Evolutionary conservation across 1,140 invertebrate genomes (phyloP).

Genomic region (Saccostrea cuccullata): DNA sequence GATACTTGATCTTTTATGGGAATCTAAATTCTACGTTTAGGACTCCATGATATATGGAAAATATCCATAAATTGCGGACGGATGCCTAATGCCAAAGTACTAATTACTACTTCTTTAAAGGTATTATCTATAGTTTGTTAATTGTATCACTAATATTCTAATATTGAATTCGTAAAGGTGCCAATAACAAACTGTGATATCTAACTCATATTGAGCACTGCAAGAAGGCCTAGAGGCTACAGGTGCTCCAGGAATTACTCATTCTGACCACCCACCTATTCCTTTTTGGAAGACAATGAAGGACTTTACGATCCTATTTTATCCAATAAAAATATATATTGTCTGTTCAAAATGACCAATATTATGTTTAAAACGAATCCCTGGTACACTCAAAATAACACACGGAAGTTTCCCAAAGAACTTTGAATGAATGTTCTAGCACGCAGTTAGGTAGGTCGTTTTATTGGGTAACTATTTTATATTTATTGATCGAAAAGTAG

Average conservation of each 20-base stretch:
- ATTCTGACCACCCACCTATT: not conserved
- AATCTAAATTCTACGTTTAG: not conserved
- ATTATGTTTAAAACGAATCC: not conserved
- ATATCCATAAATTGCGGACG: not conserved
- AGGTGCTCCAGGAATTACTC: not conserved
- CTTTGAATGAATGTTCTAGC: not conserved
- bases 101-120: no score
- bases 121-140: no score
- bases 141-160: not conserved
- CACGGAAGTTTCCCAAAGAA: not conserved
- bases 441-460: not conserved
- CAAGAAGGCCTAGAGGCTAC: not conserved
- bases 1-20: no score
- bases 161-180: not conserved
- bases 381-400: not conserved
- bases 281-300: not conserved
- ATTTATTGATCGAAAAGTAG: not conserved
- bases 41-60: not conserved
- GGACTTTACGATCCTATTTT: not conserved
- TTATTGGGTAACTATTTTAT: not conserved
- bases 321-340: not conserved
- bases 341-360: not conserved
- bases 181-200: not conserved
- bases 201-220: not conserved
- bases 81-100: not conserved